Base-by-base conservation (phyloP, 2,888 invertebrate species). In the Brachypalpus laphriformis region DNA sequence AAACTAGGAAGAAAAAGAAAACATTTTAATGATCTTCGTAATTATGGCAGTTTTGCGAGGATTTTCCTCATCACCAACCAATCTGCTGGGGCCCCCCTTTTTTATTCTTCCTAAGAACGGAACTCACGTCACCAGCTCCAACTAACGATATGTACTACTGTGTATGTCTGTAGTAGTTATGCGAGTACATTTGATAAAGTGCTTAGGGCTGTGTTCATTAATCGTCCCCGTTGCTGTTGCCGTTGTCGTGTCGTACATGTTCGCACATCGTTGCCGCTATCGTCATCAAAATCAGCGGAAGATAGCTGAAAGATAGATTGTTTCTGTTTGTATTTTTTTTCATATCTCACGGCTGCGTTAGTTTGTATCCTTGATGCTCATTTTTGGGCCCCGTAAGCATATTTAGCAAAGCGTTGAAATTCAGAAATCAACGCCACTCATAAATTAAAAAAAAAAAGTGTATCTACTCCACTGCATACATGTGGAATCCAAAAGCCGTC, bases 21-120 rank as follows among this genome's bases (percentile, higher is more conserved):
- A 45, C 80, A 75, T 81, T 85, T 85, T 83, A 83, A 83, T 83
- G 83, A 83, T 83, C 85, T 81, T 81, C 85, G 76, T 85, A 85
- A 81, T 85, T 85, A 85, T 76, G 76, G 76, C 76, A 85, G 81
- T 85, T 85, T 81, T 71, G 75, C 47, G 25, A 66, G 81, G 75
- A 85, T 81, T 80, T 85, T 71, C 81, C 75, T 31, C 83, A 70
- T 83, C 78, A 57, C 68, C 78, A 82, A 68, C 72, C 82, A 78
- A 83, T 78, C 54, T 61, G 57, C 25, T 2, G 40, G 0, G 3
- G 20, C 8, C 14, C 25, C 63, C 8, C 20, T 28, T 3, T 9
- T 34, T 34, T 34, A 2, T 25, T 16, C 28, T 20, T 56, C 8
- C 11, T 49, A 40, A 51, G 49, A 22, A 40, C 56, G 18, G 6